phyloP scores from a whole-genome alignment of 2,797 vertebrate genomes.

The Leucoraja ocellata region DNA sequence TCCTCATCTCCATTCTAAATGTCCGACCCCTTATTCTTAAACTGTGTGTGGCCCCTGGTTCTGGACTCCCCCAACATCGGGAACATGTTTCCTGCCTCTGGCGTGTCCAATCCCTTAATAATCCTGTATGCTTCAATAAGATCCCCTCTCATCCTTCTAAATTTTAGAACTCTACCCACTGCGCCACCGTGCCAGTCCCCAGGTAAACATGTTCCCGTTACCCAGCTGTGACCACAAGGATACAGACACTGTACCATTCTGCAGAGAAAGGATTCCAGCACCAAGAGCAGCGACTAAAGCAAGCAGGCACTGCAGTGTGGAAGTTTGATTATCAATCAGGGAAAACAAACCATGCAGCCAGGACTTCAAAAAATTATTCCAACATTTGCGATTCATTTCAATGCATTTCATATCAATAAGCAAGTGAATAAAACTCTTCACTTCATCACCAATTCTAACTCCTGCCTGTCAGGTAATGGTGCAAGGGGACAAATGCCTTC shows the following conservation, averaged over 20 bases:
- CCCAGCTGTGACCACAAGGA: neutral
- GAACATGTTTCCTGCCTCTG: too few species aligned
- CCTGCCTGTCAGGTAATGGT: neutral
- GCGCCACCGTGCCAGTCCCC: too few species aligned
- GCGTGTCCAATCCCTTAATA: too few species aligned
- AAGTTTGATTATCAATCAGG: neutral
- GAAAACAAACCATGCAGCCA: neutral
- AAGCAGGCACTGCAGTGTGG: neutral
- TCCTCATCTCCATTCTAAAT: too few species aligned
- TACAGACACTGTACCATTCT: neutral
- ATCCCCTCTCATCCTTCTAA: too few species aligned
- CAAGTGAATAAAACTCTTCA: neutral
- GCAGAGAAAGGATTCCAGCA: neutral
- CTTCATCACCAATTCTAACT: neutral
- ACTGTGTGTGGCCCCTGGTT: too few species aligned
- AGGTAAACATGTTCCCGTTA: too few species aligned
- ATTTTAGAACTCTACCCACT: too few species aligned
- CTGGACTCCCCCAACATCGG: too few species aligned
- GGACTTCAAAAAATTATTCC: neutral
- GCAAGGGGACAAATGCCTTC: neutral
- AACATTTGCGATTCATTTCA: neutral
- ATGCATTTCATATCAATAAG: neutral
- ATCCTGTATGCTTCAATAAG: too few species aligned
- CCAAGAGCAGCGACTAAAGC: neutral
- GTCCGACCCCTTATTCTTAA: too few species aligned